These are phyloP conservation scores for Calcarius lapponicus DNA, from an alignment of 2,797 vertebrate species.

Conservation along the genomic window DNA sequence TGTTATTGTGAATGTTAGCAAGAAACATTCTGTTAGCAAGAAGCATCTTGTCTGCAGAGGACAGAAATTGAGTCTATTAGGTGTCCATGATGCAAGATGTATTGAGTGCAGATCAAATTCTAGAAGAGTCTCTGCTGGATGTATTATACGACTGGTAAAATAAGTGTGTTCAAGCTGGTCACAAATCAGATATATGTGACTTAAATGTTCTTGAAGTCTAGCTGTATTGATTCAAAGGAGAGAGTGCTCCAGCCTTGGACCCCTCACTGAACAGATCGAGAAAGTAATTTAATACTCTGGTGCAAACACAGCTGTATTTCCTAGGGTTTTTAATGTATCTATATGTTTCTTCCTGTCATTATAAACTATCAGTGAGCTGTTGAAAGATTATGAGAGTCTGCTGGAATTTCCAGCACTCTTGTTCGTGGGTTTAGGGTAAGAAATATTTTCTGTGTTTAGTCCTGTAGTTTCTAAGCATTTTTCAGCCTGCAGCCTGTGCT, in stretches of 20 bases:
- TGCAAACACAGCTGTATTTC: background rate
- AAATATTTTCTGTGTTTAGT: background rate
- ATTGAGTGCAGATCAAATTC: background rate
- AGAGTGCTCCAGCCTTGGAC: background rate
- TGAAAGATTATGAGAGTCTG: background rate
- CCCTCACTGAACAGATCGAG: background rate
- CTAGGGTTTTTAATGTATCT: background rate
- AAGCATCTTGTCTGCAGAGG: background rate
- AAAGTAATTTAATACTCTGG: background rate
- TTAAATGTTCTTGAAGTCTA: background rate
- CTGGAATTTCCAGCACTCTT: background rate
- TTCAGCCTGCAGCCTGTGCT: background rate
- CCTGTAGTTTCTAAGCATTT: background rate
- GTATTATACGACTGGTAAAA: background rate
- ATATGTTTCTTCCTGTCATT: background rate
- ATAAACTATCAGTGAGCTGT: background rate
- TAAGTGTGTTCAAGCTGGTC: background rate
- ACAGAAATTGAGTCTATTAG: background rate
- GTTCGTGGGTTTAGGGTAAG: background rate
- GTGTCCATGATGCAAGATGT: background rate
- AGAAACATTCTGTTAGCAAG: background rate
- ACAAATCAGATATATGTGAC: conserved; percentile 37
- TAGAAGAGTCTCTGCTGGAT: background rate
- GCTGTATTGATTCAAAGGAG: conserved; percentile 11
- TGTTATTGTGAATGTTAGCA: background rate